phyloP scores from a whole-genome alignment of 2,888 invertebrate genomes.

The Rhingia campestris region DNA sequence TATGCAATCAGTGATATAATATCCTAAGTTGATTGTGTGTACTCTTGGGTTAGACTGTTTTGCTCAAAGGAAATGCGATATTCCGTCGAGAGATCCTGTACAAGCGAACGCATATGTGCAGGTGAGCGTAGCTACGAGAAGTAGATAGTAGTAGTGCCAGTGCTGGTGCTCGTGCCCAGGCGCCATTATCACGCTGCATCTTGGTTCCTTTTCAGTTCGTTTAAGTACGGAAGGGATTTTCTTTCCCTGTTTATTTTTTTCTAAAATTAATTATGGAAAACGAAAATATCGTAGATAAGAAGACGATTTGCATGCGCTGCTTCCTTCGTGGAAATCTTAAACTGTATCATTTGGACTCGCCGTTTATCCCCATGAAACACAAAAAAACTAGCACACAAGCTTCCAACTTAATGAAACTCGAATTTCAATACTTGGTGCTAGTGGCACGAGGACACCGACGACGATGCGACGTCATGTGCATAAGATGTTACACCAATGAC shows the following conservation, averaged over 20 bases:
- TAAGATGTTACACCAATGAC: slow-evolving; percentile 47
- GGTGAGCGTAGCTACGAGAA: slow-evolving; percentile 47
- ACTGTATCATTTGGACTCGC: slow-evolving; percentile 16
- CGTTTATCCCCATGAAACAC: slow-evolving; percentile 12
- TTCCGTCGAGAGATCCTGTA: slow-evolving; percentile 50
- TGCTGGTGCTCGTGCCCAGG: too few relatives aligned
- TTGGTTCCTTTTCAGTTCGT: slow-evolving; percentile 48
- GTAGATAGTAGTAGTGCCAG: background rate
- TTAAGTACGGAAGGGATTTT: slow-evolving; percentile 47
- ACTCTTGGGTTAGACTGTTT: slow-evolving; percentile 72
- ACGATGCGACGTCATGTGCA: slow-evolving; percentile 37
- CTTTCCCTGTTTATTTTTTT: slow-evolving; percentile 18
- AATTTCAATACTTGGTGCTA: slow-evolving; percentile 44
- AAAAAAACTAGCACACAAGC: slow-evolving; percentile 26
- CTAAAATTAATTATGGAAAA: slow-evolving; percentile 63
- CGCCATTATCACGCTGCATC: slow-evolving; percentile 59
- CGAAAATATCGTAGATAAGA: slow-evolving; percentile 35
- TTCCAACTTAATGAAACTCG: slow-evolving; percentile 66
- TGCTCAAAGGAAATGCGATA: slow-evolving; percentile 71
- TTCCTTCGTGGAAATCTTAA: slow-evolving; percentile 19
- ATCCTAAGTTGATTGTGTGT: slow-evolving; percentile 74
- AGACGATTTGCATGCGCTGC: background rate
- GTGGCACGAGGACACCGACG: slow-evolving; percentile 29
- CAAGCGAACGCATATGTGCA: slow-evolving; percentile 43
- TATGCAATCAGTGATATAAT: slow-evolving; percentile 74